Conservation (phyloP, 2,888 invertebrate species). For the Andrena camellia region DNA sequence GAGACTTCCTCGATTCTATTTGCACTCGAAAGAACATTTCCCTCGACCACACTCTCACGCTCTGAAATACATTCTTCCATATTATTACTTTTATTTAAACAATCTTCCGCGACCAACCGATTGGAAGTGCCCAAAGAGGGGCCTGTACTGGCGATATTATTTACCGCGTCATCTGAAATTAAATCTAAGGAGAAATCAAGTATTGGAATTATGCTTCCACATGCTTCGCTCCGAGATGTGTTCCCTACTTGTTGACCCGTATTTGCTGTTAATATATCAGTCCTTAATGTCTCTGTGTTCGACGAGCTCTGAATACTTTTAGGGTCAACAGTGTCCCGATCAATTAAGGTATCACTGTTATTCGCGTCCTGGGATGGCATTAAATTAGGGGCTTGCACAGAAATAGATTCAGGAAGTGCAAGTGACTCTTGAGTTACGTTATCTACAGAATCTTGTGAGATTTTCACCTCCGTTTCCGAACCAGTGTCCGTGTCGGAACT, state of each 20-base stretch:
- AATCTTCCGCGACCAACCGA: slow-evolving; percentile 3
- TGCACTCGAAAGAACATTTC: slow-evolving; percentile 18
- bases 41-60: slow-evolving; percentile 47
- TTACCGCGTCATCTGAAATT: not conserved
- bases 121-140: slow-evolving; percentile 1
- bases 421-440: slow-evolving; percentile 58
- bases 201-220: slow-evolving; percentile 55
- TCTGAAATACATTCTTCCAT: slow-evolving; percentile 40
- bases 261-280: slow-evolving; percentile 17
- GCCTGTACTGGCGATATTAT: slow-evolving; percentile 15
- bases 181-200: slow-evolving; percentile 12
- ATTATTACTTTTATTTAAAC: not conserved
- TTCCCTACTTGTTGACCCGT: slow-evolving; percentile 23
- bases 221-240: slow-evolving; percentile 24
- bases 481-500: slow-evolving; percentile 89
- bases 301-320: slow-evolving; percentile 17
- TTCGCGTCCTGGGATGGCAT: slow-evolving; percentile 28
- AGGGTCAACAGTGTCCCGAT: slow-evolving; percentile 16
- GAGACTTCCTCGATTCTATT: not conserved
- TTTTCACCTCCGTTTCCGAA: slow-evolving; percentile 91
- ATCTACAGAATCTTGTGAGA: slow-evolving; percentile 73
- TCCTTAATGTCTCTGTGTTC: slow-evolving; percentile 26
- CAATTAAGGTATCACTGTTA: slow-evolving; percentile 35
- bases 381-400: slow-evolving; percentile 45
- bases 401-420: slow-evolving; percentile 42